Evolutionary conservation across 2,797 vertebrate species (phyloP).

Genomic region (Epinephelus coioides): DNA sequence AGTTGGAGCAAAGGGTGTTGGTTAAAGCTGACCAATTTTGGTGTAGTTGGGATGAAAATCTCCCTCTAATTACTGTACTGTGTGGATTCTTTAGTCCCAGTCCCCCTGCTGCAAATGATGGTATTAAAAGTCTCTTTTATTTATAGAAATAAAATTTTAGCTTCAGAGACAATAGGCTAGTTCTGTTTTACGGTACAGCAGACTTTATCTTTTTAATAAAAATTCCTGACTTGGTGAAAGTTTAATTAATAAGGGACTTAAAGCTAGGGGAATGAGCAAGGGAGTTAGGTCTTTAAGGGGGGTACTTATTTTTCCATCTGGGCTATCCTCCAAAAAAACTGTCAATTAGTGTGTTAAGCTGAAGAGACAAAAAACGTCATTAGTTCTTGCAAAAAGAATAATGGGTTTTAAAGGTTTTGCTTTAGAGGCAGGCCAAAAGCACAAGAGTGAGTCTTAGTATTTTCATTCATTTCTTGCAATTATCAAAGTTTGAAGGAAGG

Average conservation of each 20-base stretch:
- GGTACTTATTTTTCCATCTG: slow-evolving; percentile 90
- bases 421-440: slow-evolving; percentile 81
- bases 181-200: slow-evolving; percentile 81
- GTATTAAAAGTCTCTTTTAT: slow-evolving; percentile 84
- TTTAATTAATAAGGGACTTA: slow-evolving; percentile 91
- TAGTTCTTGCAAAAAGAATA: slow-evolving; percentile 89
- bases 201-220: slow-evolving; percentile 88
- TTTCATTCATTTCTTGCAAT: slow-evolving; percentile 81
- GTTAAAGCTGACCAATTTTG: slow-evolving; percentile 80
- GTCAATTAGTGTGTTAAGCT: slow-evolving; percentile 90
- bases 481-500: slow-evolving; percentile 76
- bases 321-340: slow-evolving; percentile 89
- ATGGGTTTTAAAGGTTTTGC: slow-evolving; percentile 88
- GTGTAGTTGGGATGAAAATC: slow-evolving; percentile 73
- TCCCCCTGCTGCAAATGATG: slow-evolving; percentile 73
- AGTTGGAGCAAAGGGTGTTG: slow-evolving; percentile 69
- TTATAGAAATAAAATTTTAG: slow-evolving; percentile 83
- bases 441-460: slow-evolving; percentile 77
- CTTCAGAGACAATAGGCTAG: slow-evolving; percentile 83
- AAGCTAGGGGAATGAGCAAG: slow-evolving; percentile 85
- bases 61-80: slow-evolving; percentile 79
- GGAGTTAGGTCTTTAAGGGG: slow-evolving; percentile 88
- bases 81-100: slow-evolving; percentile 70
- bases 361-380: slow-evolving; percentile 89
- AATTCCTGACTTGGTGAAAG: slow-evolving; percentile 87